These are phyloP conservation scores for Coelopa frigida DNA, from an alignment of 1,140 invertebrate genomes.

Conservation along the genomic window DNA sequence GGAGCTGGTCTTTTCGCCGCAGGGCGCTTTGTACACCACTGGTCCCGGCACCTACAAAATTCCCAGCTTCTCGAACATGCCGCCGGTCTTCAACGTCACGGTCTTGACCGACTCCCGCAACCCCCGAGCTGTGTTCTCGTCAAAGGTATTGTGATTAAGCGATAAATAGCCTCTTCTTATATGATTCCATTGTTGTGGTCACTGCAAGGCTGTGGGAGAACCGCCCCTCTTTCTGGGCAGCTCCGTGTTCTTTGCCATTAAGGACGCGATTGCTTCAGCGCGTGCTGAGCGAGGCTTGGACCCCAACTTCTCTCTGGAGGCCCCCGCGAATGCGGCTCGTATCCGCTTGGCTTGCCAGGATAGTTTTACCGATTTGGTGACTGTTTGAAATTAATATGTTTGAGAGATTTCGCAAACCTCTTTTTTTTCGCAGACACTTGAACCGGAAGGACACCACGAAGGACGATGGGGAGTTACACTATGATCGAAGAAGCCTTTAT, in stretches of 20 bases:
- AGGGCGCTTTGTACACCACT: conserved; percentile 65
- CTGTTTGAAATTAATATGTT: background rate
- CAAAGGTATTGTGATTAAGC: conserved; percentile 58
- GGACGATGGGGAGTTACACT: too few species aligned
- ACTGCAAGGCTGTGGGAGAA: conserved; percentile 86
- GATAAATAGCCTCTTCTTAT: background rate
- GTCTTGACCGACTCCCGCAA: conserved; percentile 77
- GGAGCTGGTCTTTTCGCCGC: conserved; percentile 73
- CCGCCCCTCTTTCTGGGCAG: conserved; percentile 86
- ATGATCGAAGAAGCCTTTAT: too few species aligned
- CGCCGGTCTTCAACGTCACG: conserved; percentile 83
- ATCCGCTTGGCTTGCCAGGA: conserved; percentile 89
- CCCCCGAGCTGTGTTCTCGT: conserved; percentile 81
- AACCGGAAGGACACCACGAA: too few species aligned
- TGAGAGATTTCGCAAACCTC: background rate
- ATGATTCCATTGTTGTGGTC: conserved; percentile 81
- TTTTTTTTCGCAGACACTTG: conserved; percentile 1
- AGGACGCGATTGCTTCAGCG: conserved; percentile 77
- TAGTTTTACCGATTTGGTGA: conserved; percentile 70
- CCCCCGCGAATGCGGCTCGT: conserved; percentile 80
- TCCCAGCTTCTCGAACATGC: conserved; percentile 79
- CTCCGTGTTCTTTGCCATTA: conserved; percentile 83
- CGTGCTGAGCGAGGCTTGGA: conserved; percentile 58
- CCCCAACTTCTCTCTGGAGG: conserved; percentile 63
- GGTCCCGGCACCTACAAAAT: conserved; percentile 90